phyloP scores from a whole-genome alignment of 2,797 vertebrate genomes.

The Spinus pinus region DNA sequence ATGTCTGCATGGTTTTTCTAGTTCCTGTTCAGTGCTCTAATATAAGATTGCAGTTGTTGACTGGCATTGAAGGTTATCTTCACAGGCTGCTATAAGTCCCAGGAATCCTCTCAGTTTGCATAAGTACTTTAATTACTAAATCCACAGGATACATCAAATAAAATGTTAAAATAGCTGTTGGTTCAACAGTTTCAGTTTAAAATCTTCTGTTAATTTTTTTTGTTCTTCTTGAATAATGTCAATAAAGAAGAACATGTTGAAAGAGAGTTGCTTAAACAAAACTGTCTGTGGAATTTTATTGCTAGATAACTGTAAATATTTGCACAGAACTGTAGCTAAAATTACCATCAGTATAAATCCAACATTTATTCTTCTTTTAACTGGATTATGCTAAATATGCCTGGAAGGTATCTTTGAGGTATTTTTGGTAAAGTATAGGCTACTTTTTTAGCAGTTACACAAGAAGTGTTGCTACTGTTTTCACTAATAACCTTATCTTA shows the following conservation, averaged over 20 bases:
- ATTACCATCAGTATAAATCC: neutral
- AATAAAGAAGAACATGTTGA: neutral
- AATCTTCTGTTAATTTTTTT: neutral
- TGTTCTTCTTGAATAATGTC: neutral
- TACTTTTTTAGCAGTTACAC: neutral
- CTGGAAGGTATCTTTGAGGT: neutral
- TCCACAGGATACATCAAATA: neutral
- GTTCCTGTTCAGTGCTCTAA: neutral
- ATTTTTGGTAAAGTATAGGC: neutral
- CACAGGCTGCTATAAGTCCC: neutral
- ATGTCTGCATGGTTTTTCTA: neutral
- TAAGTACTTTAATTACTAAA: neutral
- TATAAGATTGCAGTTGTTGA: neutral
- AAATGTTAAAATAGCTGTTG: neutral
- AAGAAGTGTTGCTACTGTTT: neutral
- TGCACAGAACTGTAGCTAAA: neutral
- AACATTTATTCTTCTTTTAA: neutral
- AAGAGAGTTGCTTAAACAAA: neutral
- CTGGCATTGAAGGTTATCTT: neutral
- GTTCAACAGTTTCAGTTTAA: neutral
- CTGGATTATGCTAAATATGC: neutral
- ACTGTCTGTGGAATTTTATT: neutral
- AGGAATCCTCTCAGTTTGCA: neutral
- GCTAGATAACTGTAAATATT: neutral
- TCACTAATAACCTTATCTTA: neutral